These are phyloP conservation scores for Tachysurus fulvidraco DNA, from an alignment of 2,113 vertebrate species.

Conservation along the genomic window DNA sequence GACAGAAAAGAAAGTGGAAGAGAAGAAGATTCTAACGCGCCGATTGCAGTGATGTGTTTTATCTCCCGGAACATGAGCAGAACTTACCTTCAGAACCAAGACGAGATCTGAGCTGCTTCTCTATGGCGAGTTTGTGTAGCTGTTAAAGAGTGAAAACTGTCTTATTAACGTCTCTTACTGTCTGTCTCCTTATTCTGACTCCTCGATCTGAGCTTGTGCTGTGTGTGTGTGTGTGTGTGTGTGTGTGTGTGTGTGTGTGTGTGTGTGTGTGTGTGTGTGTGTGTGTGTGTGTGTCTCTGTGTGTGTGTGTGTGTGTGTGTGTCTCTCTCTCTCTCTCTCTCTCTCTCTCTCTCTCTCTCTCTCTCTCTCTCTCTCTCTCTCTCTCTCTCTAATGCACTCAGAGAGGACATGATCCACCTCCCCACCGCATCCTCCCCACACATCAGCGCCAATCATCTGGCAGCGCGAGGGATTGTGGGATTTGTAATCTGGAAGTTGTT, in stretches of 20 bases:
- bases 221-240: no score
- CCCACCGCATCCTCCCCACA: conserved; percentile 27
- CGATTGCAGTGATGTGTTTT: background rate
- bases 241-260: no score
- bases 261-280: no score
- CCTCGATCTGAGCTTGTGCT: background rate
- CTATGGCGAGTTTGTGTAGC: background rate
- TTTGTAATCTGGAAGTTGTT: background rate
- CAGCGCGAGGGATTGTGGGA: conserved; percentile 16
- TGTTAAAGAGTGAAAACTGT: background rate
- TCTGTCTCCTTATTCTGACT: background rate
- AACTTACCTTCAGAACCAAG: background rate
- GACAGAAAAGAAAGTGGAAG: background rate
- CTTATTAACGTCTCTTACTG: background rate
- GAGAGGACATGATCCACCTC: background rate
- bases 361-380: background rate
- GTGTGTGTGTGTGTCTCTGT: no score
- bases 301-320: no score
- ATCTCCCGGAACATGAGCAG: background rate
- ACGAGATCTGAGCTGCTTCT: background rate
- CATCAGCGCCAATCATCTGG: background rate
- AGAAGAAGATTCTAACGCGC: background rate
- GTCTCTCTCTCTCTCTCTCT: background rate
- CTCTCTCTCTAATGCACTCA: background rate
- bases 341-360: background rate